Conservation (phyloP, 2,797 vertebrate genomes). For the Channa striata region DNA sequence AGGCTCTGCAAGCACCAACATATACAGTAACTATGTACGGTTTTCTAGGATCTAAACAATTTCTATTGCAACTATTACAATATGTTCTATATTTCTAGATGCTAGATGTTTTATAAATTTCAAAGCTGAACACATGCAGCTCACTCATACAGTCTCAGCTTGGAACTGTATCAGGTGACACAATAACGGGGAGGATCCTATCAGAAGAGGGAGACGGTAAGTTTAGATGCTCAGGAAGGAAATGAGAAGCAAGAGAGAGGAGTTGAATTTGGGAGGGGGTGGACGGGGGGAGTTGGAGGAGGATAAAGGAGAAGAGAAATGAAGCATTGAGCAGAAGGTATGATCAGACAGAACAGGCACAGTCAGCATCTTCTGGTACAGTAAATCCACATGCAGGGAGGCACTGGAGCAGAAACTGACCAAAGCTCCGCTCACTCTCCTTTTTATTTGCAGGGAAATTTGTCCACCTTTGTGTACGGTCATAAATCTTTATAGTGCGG, state of each 20-base stretch:
- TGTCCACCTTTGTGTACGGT: neutral
- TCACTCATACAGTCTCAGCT: neutral
- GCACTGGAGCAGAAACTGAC: constrained; percentile 31
- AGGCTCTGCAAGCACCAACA: too few species aligned
- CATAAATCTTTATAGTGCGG: constrained; percentile 18
- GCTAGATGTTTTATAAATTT: neutral
- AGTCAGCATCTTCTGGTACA: constrained; percentile 51
- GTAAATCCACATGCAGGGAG: constrained; percentile 32
- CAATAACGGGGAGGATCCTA: constrained; percentile 25
- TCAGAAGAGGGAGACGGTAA: constrained; percentile 5
- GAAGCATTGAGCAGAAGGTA: constrained; percentile 42
- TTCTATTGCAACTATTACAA: too few species aligned
- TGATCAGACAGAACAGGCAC: constrained; percentile 26
- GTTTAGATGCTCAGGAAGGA: constrained; percentile 16
- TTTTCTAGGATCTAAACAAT: too few species aligned
- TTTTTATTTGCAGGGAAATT: constrained; percentile 11
- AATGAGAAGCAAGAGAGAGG: constrained; percentile 32
- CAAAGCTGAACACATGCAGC: neutral
- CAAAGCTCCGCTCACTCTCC: constrained; percentile 12
- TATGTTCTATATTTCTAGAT: too few species aligned
- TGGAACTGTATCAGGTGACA: constrained; percentile 1
- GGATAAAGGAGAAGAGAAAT: constrained; percentile 18
- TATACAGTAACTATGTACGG: too few species aligned
- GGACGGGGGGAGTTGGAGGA: neutral
- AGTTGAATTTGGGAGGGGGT: neutral